Evolutionary conservation across 2,888 invertebrate genomes (phyloP), one percentile per base, ranked within the genome.

Genomic region (Agrochola lychnidis): DNA sequence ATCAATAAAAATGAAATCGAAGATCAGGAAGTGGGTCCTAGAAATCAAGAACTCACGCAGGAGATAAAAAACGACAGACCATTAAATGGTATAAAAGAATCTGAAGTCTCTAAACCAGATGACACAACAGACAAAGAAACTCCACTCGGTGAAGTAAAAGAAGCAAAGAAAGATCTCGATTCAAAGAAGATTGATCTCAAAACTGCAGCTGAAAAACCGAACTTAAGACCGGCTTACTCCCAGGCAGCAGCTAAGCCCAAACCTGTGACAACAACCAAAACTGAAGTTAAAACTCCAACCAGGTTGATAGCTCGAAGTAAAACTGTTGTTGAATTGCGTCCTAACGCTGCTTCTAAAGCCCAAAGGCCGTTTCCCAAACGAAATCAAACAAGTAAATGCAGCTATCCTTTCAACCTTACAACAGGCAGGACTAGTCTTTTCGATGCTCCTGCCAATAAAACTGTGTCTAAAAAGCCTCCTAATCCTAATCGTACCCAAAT

Each of bases 211-310:
- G 95, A 95, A 66, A 95, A 94, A 88, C 86, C 87, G 4, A 89
- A 81, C 19, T 70, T 91, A 14, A 93, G 94, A 84, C 95, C 97
- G 6, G 97, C 97, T 40, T 97, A 97, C 87, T 97, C 97, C 0
- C 97, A 97, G 92, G 97, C 97, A 40, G 97, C 97, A 53, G 96
- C 97, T 48, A 97, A 97, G 89, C 97, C 97, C 7, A 97, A 97
- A 87, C 87, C 92, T 61, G 89, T 91, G 1, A 90, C 86, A 69
- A 73, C 90, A 6, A 59, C 89, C 25, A 96, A 95, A 93, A 84
- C 90, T 7, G 95, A 96, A 89, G 87, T 92, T 0, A 97, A 96
- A 89, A 91, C 92, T 48, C 93, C 92, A 12, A 87, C 91, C 3
- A 92, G 90, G 78, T 87, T 91, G 45, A 88, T 96, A 72, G 89